Base-by-base conservation (phyloP, 2,888 invertebrate genomes). In the Arctia plantaginis region DNA sequence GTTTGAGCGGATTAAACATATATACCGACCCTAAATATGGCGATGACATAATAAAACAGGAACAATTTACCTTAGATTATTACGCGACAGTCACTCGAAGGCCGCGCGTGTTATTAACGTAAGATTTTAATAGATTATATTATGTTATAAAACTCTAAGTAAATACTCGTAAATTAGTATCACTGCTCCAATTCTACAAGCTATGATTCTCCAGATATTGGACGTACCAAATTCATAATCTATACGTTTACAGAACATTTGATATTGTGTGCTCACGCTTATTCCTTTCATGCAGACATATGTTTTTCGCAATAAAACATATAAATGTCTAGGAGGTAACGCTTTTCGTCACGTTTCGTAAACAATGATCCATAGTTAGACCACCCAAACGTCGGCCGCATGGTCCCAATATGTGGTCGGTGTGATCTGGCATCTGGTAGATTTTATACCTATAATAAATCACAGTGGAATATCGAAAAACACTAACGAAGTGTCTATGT, bases 381-480 rank as follows among this genome's bases (percentile, higher is more conserved):
- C 93, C 93, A 92, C 91, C 91, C 92, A 91, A 87, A 88, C 83
- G 81, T 82, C 80, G 82, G 83, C 86, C 87, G 87, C 87, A 86
- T 88, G 86, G 82, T 82, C 84, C 80, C 86, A 88, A 88, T 89
- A 86, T 87, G 87, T 83, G 89, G 90, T 87, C 82, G 81, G 83
- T 85, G 90, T 89, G 89, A 90, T 90, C 87, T 86, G 85, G 86
- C 93, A 91, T 92, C 91, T 93, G 93, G 86, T 84, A 80, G 86
- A 86, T 91, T 95, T 94, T 93, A 94, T 93, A 91, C 86, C 86
- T 83, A 81, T 87, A 88, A 93, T 94, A 95, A 95, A 95, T 94
- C 93, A 93, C 90, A 80, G 80, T 81, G 83, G 85, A 87, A 90
- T 90, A 90, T 89, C 86, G 89, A 89, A 90, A 91, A 91, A 92